Evolutionary conservation across 2,797 vertebrate genomes (phyloP), one percentile per base, ranked within the genome.

Genomic region (Chaenodraco wilsoni): DNA sequence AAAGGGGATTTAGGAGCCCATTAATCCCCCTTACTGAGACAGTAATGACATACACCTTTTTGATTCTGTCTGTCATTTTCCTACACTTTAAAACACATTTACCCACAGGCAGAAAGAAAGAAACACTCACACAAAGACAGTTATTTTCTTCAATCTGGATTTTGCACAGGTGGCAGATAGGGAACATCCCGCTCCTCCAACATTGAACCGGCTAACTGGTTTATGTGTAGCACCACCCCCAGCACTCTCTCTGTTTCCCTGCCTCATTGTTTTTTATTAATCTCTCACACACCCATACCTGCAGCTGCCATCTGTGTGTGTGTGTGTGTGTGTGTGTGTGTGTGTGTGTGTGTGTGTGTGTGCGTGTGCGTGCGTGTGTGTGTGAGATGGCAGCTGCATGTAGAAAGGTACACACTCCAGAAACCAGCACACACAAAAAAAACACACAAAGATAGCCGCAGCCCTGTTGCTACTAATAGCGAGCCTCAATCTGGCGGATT

Each of bases 401-500:
- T 27, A 27, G 3, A 27, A 27, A 27, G 23, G 23, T 27, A 27
- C 63, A 74, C 62, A 69, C 64, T 48, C 54, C 45, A 65, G 21
- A 58, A 59, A 31, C 54, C 54, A 49, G 66, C 56, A 52, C 48
- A 73, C 48, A 73, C 61, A 75, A 68, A 83, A 64, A 78, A 58
- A 70, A 84, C 76, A 82, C 80, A 83, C 72, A 82, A 76, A 77
- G 74, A 87, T 76, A 78, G 59, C 72, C 0, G 49, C 84, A 80
- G 78, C 66, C 70, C 77, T 33, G 86, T 81, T 43, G 9, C 82
- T 64, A 70, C 84, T 86, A 84, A 88, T 85, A 82, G 83, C 49
- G 5, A 82, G 60, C 84, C 71, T 84, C 78, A 74, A 85, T 84
- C 82, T 69, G 83, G 79, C 27, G 79, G 93, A 94, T 95, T 94